Percentiles rank a stretch among this genome's conserved stretches.
These are phyloP conservation scores for Ursus arctos DNA, from an alignment of 2,113 vertebrate species.

Conservation along the genomic window DNA sequence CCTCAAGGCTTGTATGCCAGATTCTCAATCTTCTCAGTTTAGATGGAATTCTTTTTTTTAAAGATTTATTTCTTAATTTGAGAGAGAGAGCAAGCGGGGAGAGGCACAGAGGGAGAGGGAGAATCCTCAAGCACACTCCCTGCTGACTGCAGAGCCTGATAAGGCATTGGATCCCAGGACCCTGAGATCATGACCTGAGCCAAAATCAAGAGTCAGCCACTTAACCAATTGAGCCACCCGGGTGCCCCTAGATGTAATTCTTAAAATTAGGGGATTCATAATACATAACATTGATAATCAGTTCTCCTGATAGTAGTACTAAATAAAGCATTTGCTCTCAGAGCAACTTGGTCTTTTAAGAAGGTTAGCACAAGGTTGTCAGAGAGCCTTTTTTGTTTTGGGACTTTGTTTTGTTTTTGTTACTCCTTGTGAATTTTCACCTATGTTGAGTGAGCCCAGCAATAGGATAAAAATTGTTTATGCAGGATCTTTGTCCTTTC, in stretches of 20 bases:
- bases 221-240: neutral
- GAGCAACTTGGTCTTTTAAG: neutral
- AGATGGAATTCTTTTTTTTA: neutral
- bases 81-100: neutral
- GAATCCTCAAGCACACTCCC: neutral
- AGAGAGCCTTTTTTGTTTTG: neutral
- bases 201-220: neutral
- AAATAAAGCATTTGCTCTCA: neutral
- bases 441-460: neutral
- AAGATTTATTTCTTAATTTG: neutral
- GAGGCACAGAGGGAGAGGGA: neutral
- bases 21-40: neutral
- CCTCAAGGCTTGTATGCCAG: neutral
- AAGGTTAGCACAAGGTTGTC: neutral
- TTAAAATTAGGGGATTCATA: neutral
- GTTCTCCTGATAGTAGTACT: neutral
- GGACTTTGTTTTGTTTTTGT: neutral
- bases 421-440: neutral
- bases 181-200: neutral
- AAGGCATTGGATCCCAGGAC: neutral
- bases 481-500: neutral
- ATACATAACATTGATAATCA: neutral
- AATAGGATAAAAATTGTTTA: neutral
- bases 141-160: neutral
- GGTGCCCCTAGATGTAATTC: neutral